Percentiles rank a stretch among this genome's conserved stretches.
phyloP scores from a whole-genome alignment of 2,888 invertebrate genomes.

The Amphipyra tragopoginis region DNA sequence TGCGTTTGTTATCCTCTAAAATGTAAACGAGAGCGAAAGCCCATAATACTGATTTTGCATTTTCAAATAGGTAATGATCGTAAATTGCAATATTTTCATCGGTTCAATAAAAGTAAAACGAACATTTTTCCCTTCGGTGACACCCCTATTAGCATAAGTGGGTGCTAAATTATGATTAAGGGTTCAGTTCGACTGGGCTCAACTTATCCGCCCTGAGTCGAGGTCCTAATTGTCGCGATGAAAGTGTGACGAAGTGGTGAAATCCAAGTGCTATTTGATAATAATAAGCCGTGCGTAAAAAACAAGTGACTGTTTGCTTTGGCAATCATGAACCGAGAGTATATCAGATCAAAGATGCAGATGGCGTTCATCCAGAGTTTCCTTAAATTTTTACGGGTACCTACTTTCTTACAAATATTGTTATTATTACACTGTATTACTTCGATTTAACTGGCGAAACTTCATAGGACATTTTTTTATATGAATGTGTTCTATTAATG shows the following conservation, averaged over 20 bases:
- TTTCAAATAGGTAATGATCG: neutral
- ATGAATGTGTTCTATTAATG: too few relatives aligned
- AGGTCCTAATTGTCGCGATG: conserved; percentile 56
- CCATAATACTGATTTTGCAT: too few relatives aligned
- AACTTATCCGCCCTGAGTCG: conserved; percentile 48
- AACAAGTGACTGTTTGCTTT: conserved; percentile 20
- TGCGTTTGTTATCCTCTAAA: too few relatives aligned
- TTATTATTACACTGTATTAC: conserved; percentile 3
- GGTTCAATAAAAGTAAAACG: neutral
- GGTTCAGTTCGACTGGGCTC: conserved; percentile 58
- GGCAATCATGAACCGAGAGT: conserved; percentile 62
- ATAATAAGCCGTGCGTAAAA: conserved; percentile 58
- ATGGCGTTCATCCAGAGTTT: conserved; percentile 70
- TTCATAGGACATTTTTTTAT: too few relatives aligned
- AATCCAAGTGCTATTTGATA: conserved; percentile 64
- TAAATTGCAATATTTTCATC: neutral
- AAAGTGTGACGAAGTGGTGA: conserved; percentile 81
- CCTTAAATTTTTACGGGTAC: conserved; percentile 76
- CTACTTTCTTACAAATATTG: conserved; percentile 15
- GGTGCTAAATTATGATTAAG: conserved; percentile 59
- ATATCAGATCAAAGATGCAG: conserved; percentile 68
- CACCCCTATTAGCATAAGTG: conserved; percentile 31
- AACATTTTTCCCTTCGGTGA: neutral
- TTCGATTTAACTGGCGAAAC: too few relatives aligned
- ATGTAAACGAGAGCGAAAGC: too few relatives aligned